These are phyloP conservation scores for Notothenia coriiceps DNA, from an alignment of 2,113 vertebrate genomes.

Conservation along the genomic window DNA sequence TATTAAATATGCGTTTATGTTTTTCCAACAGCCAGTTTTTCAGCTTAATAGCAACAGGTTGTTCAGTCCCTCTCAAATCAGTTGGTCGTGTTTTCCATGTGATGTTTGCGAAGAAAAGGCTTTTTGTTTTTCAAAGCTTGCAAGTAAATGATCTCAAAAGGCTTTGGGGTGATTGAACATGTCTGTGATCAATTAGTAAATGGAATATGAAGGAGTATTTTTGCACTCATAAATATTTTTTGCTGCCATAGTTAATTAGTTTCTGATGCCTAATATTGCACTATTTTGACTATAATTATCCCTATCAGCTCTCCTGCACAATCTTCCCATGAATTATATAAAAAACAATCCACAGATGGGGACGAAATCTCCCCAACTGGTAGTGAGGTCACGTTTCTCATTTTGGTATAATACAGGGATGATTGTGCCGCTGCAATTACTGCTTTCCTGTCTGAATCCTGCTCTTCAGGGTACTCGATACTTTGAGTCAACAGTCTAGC, in stretches of 20 bases:
- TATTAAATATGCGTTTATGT: too few species aligned
- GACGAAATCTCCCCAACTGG: too few species aligned
- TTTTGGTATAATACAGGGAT: neutral
- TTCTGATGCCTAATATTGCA: neutral
- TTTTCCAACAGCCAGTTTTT: too few species aligned
- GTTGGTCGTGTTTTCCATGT: neutral
- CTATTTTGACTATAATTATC: neutral
- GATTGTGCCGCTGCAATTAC: neutral
- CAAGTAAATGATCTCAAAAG: neutral
- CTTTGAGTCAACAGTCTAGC: neutral
- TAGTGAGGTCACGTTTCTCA: neutral
- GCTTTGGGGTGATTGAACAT: neutral
- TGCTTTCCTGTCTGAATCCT: neutral
- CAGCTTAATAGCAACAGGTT: neutral
- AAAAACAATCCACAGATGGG: conserved; percentile 4
- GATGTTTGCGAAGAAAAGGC: neutral
- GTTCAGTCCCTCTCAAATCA: neutral
- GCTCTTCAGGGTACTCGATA: conserved; percentile 3
- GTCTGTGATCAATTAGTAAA: neutral
- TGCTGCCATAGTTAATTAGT: neutral
- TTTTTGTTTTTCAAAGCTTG: neutral
- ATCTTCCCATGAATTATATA: neutral
- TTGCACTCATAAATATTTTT: neutral
- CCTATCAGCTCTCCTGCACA: neutral
- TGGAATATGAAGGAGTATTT: neutral